Conservation (phyloP, 92 coral and sea anemone species). For the Bergia sp. region DNA sequence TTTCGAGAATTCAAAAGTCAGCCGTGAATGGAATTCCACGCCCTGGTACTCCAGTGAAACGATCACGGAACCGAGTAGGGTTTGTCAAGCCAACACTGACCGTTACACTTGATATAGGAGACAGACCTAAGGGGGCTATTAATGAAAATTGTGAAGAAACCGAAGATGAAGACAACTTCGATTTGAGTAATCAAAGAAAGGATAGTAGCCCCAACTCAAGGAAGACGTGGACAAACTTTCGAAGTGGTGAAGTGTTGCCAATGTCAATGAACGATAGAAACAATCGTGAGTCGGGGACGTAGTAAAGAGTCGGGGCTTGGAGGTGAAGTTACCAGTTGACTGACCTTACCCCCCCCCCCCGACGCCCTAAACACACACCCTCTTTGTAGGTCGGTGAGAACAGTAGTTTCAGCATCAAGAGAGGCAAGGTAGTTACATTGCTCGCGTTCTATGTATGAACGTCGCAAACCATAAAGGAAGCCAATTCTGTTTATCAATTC, state of each 20-base stretch:
- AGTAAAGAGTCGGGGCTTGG: slow-evolving; percentile 1
- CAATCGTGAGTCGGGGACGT: background rate
- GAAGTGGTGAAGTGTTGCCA: slow-evolving; percentile 10
- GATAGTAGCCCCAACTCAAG: background rate
- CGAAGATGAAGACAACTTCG: slow-evolving; percentile 52
- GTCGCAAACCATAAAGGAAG: no score
- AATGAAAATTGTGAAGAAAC: slow-evolving; percentile 65
- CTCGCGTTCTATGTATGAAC: no score
- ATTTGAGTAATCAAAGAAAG: background rate
- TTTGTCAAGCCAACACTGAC: slow-evolving; percentile 91
- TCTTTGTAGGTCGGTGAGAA: no score
- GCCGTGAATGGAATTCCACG: slow-evolving; percentile 48
- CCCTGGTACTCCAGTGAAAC: slow-evolving; percentile 47
- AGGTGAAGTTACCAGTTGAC: background rate
- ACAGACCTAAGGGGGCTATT: slow-evolving; percentile 17
- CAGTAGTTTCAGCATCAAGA: no score
- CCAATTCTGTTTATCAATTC: no score
- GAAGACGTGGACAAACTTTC: slow-evolving; percentile 4
- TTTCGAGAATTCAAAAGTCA: slow-evolving; percentile 45
- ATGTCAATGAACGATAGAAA: background rate
- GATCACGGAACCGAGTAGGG: slow-evolving; percentile 65
- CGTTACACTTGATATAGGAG: slow-evolving; percentile 64
- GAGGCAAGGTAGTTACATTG: no score
- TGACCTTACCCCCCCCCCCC: background rate
- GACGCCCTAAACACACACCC: no score